These are phyloP conservation scores for Uromys caudimaculatus DNA, from an alignment of 2,797 vertebrate species.

Conservation along the genomic window DNA sequence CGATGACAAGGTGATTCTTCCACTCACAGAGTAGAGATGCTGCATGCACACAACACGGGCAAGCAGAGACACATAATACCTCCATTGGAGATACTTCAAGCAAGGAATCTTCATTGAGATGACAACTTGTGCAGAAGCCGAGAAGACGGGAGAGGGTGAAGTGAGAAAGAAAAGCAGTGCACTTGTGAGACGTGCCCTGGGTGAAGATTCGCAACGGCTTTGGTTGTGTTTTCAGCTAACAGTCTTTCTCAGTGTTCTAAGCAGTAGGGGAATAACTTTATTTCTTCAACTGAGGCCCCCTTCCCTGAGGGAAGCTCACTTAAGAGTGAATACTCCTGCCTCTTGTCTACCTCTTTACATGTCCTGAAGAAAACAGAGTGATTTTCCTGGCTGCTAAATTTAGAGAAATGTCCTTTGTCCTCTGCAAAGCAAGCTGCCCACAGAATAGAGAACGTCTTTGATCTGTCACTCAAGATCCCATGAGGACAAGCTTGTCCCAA, in stretches of 20 bases:
- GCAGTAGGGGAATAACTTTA: too few relatives aligned
- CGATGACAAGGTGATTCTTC: neutral
- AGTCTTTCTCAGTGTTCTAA: neutral
- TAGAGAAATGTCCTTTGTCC: neutral
- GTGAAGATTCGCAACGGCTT: neutral
- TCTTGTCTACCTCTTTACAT: neutral
- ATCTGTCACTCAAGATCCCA: neutral
- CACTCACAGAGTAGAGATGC: neutral
- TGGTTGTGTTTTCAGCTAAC: neutral
- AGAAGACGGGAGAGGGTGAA: neutral
- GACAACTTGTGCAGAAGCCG: neutral
- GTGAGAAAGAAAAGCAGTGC: neutral
- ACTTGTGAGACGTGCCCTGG: neutral
- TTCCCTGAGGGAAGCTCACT: neutral
- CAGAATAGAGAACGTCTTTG: neutral
- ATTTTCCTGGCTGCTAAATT: neutral
- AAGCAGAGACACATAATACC: neutral
- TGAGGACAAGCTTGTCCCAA: neutral
- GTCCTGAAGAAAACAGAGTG: neutral
- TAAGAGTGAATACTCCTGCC: neutral
- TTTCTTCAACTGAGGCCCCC: neutral
- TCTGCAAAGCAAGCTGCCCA: neutral
- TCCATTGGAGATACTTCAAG: neutral
- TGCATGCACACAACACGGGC: neutral
- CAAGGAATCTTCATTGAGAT: neutral